Evolutionary conservation across 1,140 invertebrate species (phyloP).

Genomic region (Dolichoris vasculosae): DNA sequence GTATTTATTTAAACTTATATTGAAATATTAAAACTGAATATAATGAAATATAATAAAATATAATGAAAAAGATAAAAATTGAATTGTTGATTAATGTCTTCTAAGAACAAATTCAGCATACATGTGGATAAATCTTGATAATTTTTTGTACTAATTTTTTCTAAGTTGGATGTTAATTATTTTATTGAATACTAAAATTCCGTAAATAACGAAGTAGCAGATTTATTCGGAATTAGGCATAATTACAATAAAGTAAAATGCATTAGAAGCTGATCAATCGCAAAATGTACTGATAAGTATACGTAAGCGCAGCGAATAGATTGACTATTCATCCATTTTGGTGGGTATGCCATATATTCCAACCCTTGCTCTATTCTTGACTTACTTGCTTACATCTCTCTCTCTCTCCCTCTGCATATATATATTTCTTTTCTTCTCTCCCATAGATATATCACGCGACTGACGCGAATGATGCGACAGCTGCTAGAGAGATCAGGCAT

Average conservation of each 20-base stretch:
- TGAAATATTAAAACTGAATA: background rate
- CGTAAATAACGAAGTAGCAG: constrained; percentile 8
- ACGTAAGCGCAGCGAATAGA: background rate
- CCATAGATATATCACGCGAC: constrained; percentile 30
- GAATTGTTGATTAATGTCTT: constrained; percentile 5
- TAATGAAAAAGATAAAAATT: background rate
- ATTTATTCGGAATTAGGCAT: background rate
- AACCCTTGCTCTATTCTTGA: background rate
- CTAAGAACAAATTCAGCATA: background rate
- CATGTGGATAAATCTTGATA: background rate
- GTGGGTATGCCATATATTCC: background rate
- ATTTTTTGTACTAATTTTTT: constrained; percentile 18
- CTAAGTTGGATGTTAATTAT: constrained; percentile 31
- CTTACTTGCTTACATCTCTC: too few species aligned
- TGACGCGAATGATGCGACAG: background rate
- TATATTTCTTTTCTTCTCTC: background rate
- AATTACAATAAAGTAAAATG: constrained; percentile 47
- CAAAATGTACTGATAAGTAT: background rate
- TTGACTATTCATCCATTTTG: background rate
- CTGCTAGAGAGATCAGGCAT: background rate
- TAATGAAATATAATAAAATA: too few species aligned
- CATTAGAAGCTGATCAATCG: constrained; percentile 46
- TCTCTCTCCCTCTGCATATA: background rate
- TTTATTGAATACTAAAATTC: background rate
- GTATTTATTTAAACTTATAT: background rate